These are phyloP conservation scores for Nanger granti DNA, from an alignment of 2,113 vertebrate genomes.

Conservation along the genomic window DNA sequence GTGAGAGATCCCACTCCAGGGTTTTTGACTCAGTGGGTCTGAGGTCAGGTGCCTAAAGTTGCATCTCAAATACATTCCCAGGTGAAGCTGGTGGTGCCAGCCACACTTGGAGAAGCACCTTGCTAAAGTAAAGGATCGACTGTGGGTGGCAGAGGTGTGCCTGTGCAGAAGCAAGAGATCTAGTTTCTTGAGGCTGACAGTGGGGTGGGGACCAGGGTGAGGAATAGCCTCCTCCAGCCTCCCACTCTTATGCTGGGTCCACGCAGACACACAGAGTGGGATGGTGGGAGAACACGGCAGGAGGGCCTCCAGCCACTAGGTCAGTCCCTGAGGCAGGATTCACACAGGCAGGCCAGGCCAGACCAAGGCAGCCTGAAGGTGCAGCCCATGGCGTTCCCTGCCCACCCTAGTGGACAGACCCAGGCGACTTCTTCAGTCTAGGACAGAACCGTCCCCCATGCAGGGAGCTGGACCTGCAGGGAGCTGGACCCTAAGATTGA, in stretches of 20 bases:
- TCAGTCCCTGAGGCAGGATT: not conserved
- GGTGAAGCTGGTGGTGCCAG: not conserved
- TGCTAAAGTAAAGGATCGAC: not conserved
- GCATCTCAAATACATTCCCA: not conserved
- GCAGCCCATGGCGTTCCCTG: not conserved
- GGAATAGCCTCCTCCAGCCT: not conserved
- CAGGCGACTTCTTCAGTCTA: rapidly evolving
- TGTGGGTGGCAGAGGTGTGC: not conserved
- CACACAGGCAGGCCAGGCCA: not conserved
- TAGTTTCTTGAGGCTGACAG: not conserved
- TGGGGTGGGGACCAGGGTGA: not conserved
- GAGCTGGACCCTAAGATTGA: not conserved
- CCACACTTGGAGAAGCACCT: not conserved
- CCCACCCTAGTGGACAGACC: not conserved
- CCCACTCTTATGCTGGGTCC: not conserved
- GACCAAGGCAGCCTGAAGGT: not conserved
- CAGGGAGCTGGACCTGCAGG: not conserved
- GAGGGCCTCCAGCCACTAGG: not conserved
- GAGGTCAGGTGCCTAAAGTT: not conserved
- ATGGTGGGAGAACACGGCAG: rapidly evolving
- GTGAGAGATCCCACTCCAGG: not conserved
- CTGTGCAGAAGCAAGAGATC: not conserved
- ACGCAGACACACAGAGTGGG: not conserved
- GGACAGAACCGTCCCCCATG: not conserved
- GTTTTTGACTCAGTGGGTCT: not conserved